A percentile compares a stretch with the other conserved stretches of the same genome.
These are phyloP conservation scores for Cyphotilapia sp. DNA, from an alignment of 2,113 vertebrate genomes.

Conservation along the genomic window DNA sequence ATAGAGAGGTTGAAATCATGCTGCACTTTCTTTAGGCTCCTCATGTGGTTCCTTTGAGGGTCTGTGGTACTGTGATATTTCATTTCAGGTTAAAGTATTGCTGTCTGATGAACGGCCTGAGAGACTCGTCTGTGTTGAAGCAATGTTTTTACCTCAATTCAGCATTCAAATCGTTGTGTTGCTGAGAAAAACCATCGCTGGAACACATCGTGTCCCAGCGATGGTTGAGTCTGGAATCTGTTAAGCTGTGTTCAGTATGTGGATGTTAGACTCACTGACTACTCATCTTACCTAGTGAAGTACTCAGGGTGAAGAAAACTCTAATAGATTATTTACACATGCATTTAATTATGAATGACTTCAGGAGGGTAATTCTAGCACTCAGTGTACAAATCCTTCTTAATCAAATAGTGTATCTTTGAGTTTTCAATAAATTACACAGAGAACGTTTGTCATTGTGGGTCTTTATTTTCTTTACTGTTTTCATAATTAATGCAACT, in stretches of 20 bases:
- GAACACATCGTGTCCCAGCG: background rate
- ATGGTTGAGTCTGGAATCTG: background rate
- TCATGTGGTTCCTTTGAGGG: background rate
- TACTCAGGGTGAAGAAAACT: constrained; percentile 23
- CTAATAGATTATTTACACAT: constrained; percentile 2
- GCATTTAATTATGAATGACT: background rate
- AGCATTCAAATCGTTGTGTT: background rate
- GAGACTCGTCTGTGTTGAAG: background rate
- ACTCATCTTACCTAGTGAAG: background rate
- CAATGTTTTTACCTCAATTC: constrained; percentile 14
- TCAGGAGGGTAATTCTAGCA: background rate
- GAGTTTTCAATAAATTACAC: constrained; percentile 38
- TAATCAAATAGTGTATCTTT: background rate
- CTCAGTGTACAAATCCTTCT: background rate
- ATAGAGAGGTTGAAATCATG: background rate
- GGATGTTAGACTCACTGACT: background rate
- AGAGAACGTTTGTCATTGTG: background rate
- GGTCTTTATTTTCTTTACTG: background rate
- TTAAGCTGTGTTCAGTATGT: background rate
- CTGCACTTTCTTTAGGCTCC: constrained; percentile 26
- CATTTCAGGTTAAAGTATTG: background rate
- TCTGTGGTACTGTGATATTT: constrained; percentile 15
- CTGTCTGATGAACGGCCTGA: background rate
- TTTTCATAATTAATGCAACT: background rate
- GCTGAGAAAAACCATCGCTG: background rate